Evolutionary conservation across 2,113 vertebrate species (phyloP).

Genomic region (Nymphicus hollandicus): DNA sequence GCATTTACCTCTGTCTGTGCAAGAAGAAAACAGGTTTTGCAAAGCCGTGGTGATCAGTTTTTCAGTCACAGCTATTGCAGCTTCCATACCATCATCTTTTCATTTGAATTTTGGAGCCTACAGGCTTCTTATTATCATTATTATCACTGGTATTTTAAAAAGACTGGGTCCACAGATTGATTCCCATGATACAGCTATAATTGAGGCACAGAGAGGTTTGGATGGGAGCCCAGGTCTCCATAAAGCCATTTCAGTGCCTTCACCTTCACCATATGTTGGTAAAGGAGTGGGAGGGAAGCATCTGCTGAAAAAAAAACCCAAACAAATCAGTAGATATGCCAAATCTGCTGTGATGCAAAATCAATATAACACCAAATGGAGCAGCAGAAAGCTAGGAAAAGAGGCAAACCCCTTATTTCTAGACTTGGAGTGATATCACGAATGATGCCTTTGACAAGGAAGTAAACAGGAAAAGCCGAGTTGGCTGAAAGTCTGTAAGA

Average conservation of each 20-base stretch:
- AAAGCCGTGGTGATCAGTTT: not conserved
- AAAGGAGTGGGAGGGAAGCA: not conserved
- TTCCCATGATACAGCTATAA: not conserved
- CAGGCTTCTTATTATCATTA: not conserved
- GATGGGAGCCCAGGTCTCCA: not conserved
- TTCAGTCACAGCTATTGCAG: not conserved
- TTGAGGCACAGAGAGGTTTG: not conserved
- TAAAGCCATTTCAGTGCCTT: not conserved
- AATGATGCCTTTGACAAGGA: not conserved
- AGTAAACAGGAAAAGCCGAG: conserved; percentile 71
- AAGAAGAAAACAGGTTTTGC: not conserved
- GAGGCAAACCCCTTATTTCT: conserved; percentile 30
- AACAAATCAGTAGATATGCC: not conserved
- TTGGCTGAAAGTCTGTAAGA: conserved; percentile 34
- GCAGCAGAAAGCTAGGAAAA: not conserved
- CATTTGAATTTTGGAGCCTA: not conserved
- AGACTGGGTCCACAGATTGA: not conserved
- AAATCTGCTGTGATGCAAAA: not conserved
- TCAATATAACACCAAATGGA: not conserved
- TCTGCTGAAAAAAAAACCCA: not conserved
- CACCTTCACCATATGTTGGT: not conserved
- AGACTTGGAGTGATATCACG: not conserved
- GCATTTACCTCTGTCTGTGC: not conserved
- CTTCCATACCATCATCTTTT: not conserved
- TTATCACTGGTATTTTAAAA: not conserved